A percentile compares a stretch with the other conserved stretches of the same genome.
Evolutionary conservation across 2,113 vertebrate genomes (phyloP).

Genomic region (Pachyramphus minor): DNA sequence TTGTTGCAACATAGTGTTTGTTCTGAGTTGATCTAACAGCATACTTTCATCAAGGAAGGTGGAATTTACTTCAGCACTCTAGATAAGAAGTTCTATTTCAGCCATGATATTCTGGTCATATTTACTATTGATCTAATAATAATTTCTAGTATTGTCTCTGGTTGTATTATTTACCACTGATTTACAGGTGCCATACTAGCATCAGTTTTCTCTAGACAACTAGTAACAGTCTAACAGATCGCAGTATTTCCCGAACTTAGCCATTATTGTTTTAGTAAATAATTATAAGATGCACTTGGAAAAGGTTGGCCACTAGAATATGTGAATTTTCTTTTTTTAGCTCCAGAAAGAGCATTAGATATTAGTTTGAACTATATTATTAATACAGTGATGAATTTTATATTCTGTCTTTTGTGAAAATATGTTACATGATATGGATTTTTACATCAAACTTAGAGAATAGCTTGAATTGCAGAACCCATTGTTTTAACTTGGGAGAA

Average conservation of each 20-base stretch:
- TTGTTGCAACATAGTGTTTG: background rate
- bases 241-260: background rate
- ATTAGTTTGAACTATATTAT: background rate
- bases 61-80: background rate
- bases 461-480: background rate
- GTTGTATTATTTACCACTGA: background rate
- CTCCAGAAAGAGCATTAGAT: background rate
- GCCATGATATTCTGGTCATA: fast-evolving
- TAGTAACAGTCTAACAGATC: background rate
- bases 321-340: background rate
- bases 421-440: background rate
- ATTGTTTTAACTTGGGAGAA: background rate
- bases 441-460: background rate
- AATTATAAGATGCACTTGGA: background rate
- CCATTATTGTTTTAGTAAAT: background rate
- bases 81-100: background rate
- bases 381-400: background rate
- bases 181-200: background rate
- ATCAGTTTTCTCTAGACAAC: background rate
- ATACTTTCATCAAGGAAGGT: background rate
- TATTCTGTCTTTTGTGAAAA: fast-evolving
- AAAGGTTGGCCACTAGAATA: background rate
- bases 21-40: background rate
- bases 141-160: background rate
- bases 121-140: background rate